A percentile compares a stretch with the other conserved stretches of the same genome.
Evolutionary conservation across 2,797 vertebrate genomes (phyloP).

Genomic region (Oreonectes daqikongensis): DNA sequence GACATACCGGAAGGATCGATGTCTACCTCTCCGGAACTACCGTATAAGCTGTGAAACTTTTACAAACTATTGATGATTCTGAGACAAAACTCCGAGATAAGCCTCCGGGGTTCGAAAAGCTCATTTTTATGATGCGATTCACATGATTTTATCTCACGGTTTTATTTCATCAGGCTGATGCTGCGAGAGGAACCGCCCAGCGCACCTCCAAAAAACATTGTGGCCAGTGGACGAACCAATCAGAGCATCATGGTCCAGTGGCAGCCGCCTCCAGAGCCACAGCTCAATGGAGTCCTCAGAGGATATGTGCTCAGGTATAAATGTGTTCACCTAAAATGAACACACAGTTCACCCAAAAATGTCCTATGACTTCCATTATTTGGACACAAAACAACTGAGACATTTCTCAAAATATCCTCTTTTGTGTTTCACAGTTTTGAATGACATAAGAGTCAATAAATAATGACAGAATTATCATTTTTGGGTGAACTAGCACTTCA

Average conservation of each 20-base stretch:
- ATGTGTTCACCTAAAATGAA: not conserved
- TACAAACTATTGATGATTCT: constrained; percentile 8
- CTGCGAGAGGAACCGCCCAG: constrained; percentile 93
- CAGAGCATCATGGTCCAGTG: constrained; percentile 99
- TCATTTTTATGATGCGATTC: constrained; percentile 11
- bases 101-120: not conserved
- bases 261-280: constrained; percentile 93
- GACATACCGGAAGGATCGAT: constrained; percentile 22
- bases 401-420: too few relatives aligned
- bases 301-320: constrained; percentile 90
- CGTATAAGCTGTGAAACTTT: constrained; percentile 26
- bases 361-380: too few relatives aligned
- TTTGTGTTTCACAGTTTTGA: too few relatives aligned
- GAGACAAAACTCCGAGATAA: constrained; percentile 12
- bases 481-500: too few relatives aligned
- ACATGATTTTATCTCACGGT: constrained; percentile 24
- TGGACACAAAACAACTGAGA: too few relatives aligned
- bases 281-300: constrained; percentile 90
- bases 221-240: constrained; percentile 94
- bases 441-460: too few relatives aligned
- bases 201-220: constrained; percentile 92
- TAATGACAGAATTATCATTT: too few relatives aligned
- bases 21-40: constrained; percentile 10
- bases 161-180: constrained; percentile 80
- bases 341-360: too few relatives aligned